Evolutionary conservation across 2,888 invertebrate species (phyloP), one percentile per base, ranked within the genome.

Genomic region (Ochropleura leucogaster): DNA sequence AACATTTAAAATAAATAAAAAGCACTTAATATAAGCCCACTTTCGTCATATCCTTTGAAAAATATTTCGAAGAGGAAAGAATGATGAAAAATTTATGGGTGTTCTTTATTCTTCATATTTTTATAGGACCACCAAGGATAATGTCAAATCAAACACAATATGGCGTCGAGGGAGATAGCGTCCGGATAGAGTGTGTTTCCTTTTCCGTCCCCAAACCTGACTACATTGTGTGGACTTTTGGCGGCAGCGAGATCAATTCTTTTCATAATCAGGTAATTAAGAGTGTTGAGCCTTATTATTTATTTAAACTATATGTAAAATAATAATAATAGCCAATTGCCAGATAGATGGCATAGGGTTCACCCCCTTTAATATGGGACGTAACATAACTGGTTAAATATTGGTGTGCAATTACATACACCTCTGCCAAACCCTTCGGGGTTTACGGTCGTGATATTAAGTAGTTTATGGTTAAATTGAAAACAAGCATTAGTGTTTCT

Each of bases 141-240:
- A 97, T 98, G 82, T 98, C 98, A 75, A 98, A 98, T 90, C 97
- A 97, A 85, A 98, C 98, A 18, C 99, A 99, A 92, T 98, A 98
- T 88, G 99, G 98, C 0, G 97, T 98, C 30, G 97, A 98, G 84
- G 98, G 98, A 14, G 98, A 98, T 89, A 97, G 97, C 74, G 98
- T 98, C 16, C 97, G 98, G 90, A 97, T 99, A 67, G 99, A 99
- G 93, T 99, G 99, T 94, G 97, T 98, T 63, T 98, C 98, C 10
- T 98, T 98, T 92, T 98, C 99, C 72, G 98, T 99, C 74, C 99
- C 99, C 3, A 98, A 98, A 89, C 99, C 99, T 0, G 98, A 98
- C 83, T 97, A 97, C 80, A 98, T 99, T 63, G 95, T 98, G 51
- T 99, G 99, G 99, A 98, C 97, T 40, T 98, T 98, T 90, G 98